Evolutionary conservation across 92 coral and sea anemone species (phyloP), one percentile per base, ranked within the genome.

Genomic region (Anthopleura xanthogrammica): DNA sequence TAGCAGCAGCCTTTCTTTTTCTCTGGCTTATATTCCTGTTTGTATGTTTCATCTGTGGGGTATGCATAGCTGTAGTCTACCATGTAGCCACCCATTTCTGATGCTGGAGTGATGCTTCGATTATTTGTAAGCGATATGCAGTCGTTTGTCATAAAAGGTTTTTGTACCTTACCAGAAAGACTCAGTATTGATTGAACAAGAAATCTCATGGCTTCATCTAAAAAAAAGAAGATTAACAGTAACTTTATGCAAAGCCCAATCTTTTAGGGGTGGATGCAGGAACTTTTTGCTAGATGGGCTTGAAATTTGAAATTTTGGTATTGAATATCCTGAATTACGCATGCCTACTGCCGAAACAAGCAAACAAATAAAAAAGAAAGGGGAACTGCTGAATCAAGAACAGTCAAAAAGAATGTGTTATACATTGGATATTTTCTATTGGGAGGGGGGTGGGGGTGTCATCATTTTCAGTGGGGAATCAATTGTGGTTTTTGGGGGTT

Each of bases 151-250:
- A 87, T 77, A 2, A 75, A 16, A 54, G 97, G 98, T 74, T 72
- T 85, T 77, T 79, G 79, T 77, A 91, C 80, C 22, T 88, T 90
- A 52, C 92, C 94, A 23, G 97, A 88, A 9, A 91, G 56, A 77
- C 91, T 88, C 16, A 95, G 87, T n/a, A 95, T 95, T 54, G 94
- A 90, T 79, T 94, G 91, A 19, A 95, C 93, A 75, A 93, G 83
- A 62, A 90, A 86, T 60, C 83, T 87, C 95, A 95, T 91, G 68
- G 98, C 93, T 52, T 88, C 87, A 80, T 90, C 98, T 95, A 85
- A 41, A 71, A 19, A 72, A 70, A 78, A 56, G 12, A 80, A 62
- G 70, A 62, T 20, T 20, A 23, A 60, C 23, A 60, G 0, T 60
- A 16, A 60, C 11, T 9, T 48, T 5, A 5, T 50, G 54, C 54